phyloP scores from a whole-genome alignment of 2,113 vertebrate genomes.

The Bufo bufo region DNA sequence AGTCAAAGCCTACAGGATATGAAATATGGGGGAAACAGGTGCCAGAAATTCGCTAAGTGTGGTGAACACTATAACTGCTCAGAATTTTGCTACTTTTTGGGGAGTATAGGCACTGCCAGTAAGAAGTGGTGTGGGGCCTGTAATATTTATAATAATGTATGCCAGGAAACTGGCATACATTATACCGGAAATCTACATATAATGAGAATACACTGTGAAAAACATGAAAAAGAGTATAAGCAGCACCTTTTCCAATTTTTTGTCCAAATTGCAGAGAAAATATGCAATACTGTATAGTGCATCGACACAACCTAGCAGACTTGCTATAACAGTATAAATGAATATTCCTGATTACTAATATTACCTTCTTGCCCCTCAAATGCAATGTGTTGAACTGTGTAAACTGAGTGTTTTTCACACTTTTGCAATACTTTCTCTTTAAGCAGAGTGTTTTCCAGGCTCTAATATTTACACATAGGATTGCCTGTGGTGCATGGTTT shows the following conservation, averaged over 20 bases:
- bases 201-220: background rate
- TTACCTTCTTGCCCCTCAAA: background rate
- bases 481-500: slow-evolving; percentile 25
- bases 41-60: too few relatives aligned
- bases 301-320: background rate
- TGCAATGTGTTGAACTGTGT: too few relatives aligned
- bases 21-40: too few relatives aligned
- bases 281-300: background rate
- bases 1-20: background rate
- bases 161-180: too few relatives aligned
- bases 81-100: too few relatives aligned
- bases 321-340: background rate
- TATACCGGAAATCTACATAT: too few relatives aligned
- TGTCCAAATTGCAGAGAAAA: background rate
- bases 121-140: too few relatives aligned
- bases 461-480: slow-evolving; percentile 5
- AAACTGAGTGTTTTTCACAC: background rate
- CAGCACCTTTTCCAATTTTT: background rate
- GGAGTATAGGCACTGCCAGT: too few relatives aligned
- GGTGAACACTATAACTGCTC: too few relatives aligned
- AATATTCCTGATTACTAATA: background rate
- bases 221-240: background rate
- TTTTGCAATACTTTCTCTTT: background rate
- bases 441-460: background rate
- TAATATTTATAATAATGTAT: too few relatives aligned